phyloP scores from a whole-genome alignment of 35 echinoderm and acorn worm genomes.

The Chiridota heheva region DNA sequence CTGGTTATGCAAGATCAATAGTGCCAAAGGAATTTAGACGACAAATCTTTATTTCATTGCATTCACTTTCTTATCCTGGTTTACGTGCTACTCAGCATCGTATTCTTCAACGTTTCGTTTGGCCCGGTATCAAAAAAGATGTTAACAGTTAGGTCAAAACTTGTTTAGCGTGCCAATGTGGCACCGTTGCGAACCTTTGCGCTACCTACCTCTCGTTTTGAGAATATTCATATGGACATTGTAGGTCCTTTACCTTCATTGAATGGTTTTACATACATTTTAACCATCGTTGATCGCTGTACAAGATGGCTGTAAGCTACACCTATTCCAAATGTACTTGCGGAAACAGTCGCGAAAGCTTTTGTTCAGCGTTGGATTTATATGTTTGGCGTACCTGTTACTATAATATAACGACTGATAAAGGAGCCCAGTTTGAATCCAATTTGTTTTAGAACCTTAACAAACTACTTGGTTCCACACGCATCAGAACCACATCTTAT shows the following conservation, averaged over 20 bases:
- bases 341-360: background rate
- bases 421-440: constrained; percentile 21
- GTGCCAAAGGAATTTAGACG: background rate
- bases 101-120: background rate
- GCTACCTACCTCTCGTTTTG: constrained; percentile 4
- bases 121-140: constrained; percentile 13
- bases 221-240: constrained; percentile 23
- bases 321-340: background rate
- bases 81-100: constrained; percentile 16
- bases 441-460: background rate
- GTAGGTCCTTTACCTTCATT: constrained; percentile 8
- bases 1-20: background rate
- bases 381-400: background rate
- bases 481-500: constrained; percentile 28
- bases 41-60: background rate
- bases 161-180: constrained; percentile 11
- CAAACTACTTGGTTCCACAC: background rate
- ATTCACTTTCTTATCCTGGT: constrained; percentile 27
- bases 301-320: background rate
- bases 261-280: background rate
- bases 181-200: constrained; percentile 21
- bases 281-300: background rate
- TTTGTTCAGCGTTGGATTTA: background rate
- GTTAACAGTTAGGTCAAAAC: background rate
- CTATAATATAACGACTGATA: constrained; percentile 4